These are phyloP conservation scores for Paracanthobrama guichenoti DNA, from an alignment of 2,113 vertebrate genomes.

Conservation along the genomic window DNA sequence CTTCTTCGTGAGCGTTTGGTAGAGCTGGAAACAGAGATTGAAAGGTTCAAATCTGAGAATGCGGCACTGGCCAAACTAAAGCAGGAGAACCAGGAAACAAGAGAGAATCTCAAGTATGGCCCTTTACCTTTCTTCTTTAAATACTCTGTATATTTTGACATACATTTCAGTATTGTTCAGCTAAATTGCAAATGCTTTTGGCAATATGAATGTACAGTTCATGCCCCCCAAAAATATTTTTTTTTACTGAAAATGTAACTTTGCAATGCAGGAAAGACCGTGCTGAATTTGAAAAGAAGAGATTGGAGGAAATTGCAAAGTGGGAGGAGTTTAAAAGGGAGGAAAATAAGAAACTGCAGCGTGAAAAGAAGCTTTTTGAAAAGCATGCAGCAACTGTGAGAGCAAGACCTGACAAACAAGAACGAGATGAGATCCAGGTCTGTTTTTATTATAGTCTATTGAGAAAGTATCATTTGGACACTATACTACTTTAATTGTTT, in stretches of 20 bases:
- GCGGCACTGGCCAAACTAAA: conserved; percentile 79
- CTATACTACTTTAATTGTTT: neutral
- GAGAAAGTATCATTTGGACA: neutral
- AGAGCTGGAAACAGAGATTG: conserved; percentile 90
- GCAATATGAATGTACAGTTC: neutral
- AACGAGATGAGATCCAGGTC: conserved; percentile 96
- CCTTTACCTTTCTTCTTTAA: neutral
- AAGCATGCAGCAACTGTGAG: conserved; percentile 82
- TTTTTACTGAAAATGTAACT: neutral
- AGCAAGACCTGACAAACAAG: conserved; percentile 91
- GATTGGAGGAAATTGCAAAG: conserved; percentile 79
- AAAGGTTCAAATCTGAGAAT: conserved; percentile 91
- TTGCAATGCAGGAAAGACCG: conserved; percentile 81
- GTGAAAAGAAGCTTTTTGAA: conserved; percentile 91
- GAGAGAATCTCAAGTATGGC: conserved; percentile 82
- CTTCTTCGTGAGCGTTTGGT: conserved; percentile 82
- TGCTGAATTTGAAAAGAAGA: conserved; percentile 83
- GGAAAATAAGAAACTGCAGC: conserved; percentile 88
- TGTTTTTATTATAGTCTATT: neutral
- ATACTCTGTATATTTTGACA: neutral
- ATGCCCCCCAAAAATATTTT: neutral
- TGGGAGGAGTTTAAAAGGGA: conserved; percentile 90
- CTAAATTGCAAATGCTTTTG: neutral
- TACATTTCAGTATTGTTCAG: neutral
- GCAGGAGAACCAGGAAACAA: conserved; percentile 79